These are phyloP conservation scores for Alaudala cheleensis DNA, from an alignment of 2,113 vertebrate species.

Conservation along the genomic window DNA sequence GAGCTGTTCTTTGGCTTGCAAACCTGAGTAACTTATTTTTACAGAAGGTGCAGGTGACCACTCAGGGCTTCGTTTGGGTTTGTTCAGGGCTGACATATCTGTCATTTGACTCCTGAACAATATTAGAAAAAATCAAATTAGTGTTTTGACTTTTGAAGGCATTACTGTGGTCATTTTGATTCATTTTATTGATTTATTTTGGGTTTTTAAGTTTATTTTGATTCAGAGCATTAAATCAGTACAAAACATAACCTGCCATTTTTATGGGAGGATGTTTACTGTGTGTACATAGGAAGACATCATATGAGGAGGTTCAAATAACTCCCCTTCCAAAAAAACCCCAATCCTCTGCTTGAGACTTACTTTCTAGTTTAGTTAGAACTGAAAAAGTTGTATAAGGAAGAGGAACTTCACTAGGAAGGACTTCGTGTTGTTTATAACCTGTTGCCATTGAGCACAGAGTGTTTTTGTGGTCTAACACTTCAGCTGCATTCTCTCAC, in stretches of 20 bases:
- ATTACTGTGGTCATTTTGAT: neutral
- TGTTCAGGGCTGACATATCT: neutral
- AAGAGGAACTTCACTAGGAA: neutral
- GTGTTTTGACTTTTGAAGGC: neutral
- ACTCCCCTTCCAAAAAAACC: neutral
- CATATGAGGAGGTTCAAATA: neutral
- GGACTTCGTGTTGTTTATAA: neutral
- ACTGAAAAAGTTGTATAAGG: neutral
- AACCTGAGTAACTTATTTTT: neutral
- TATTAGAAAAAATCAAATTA: neutral
- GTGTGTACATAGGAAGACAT: neutral
- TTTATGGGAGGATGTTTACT: neutral
- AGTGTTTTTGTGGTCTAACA: neutral
- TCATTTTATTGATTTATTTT: neutral
- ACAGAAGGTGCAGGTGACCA: neutral
- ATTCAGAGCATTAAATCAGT: neutral
- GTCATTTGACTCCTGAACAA: neutral
- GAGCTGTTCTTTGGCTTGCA: neutral
- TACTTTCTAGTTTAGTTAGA: neutral
- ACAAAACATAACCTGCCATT: neutral
- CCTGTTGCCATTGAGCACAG: neutral
- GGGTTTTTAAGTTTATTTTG: neutral
- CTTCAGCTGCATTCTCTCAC: neutral
- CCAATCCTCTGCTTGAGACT: neutral
- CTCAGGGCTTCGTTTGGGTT: neutral